Percentiles rank a stretch among this genome's conserved stretches.
These are phyloP conservation scores for Callipepla californica DNA, from an alignment of 2,113 vertebrate species.

Conservation along the genomic window DNA sequence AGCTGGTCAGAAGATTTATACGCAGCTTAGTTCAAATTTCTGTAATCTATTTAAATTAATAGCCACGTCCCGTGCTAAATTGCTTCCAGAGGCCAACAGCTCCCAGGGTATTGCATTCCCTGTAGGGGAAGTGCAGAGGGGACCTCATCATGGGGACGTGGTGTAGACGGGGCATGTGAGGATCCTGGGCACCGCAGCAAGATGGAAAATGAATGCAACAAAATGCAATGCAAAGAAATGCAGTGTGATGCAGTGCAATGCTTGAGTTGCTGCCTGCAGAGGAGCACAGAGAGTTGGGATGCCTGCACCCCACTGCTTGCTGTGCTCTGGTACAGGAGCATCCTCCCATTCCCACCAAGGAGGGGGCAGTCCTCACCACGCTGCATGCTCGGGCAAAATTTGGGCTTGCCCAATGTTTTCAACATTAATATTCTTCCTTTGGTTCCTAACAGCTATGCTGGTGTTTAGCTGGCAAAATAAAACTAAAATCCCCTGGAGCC, in stretches of 20 bases:
- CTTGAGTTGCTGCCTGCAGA: background rate
- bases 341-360: background rate
- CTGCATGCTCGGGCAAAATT: background rate
- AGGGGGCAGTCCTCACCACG: background rate
- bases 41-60: constrained; percentile 78
- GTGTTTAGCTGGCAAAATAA: background rate
- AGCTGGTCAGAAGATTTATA: constrained; percentile 71
- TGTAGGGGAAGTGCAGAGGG: background rate
- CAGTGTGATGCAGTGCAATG: too few species aligned
- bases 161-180: background rate
- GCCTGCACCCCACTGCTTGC: background rate
- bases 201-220: background rate
- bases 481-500: background rate
- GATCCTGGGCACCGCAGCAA: background rate
- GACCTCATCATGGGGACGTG: rapidly evolving
- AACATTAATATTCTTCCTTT: constrained; percentile 5
- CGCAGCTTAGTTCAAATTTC: constrained; percentile 72
- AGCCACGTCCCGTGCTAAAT: constrained; percentile 63
- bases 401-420: constrained; percentile 23
- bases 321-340: rapidly evolving
- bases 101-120: constrained; percentile 51
- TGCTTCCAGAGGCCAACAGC: constrained; percentile 69
- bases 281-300: background rate
- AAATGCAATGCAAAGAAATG: too few species aligned
- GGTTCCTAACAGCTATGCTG: background rate